These are phyloP conservation scores for Polydesmus complanatus DNA, from an alignment of 2,888 invertebrate genomes.

Conservation along the genomic window DNA sequence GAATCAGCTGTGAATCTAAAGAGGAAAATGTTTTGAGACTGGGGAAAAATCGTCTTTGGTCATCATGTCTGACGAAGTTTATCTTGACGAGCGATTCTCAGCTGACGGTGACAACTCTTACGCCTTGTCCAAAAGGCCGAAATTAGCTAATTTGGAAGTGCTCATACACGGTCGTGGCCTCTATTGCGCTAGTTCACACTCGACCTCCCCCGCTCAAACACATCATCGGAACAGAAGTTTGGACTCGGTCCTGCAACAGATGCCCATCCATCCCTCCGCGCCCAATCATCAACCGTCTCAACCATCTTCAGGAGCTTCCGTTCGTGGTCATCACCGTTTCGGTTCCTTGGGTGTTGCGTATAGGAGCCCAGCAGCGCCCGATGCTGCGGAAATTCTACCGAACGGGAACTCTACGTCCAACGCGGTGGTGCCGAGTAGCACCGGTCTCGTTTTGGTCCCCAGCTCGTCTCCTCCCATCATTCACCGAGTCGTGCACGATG, in stretches of 20 bases:
- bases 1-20: no score
- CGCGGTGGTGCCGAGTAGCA: not conserved
- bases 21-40: no score
- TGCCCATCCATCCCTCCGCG: conserved; percentile 18
- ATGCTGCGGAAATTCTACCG: no score
- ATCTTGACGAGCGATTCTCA: not conserved
- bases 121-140: not conserved
- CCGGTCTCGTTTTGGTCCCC: conserved; percentile 6
- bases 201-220: conserved; percentile 30
- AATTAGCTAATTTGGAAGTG: not conserved
- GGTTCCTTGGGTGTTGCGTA: conserved; percentile 13
- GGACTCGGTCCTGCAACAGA: conserved; percentile 52
- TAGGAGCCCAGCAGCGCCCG: not conserved
- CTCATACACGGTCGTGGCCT: not conserved
- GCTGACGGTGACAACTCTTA: not conserved
- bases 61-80: no score
- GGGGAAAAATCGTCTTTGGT: no score
- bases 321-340: conserved; percentile 7
- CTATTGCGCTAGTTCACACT: not conserved
- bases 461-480: conserved; percentile 23
- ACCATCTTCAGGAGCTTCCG: not conserved
- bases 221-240: conserved; percentile 79
- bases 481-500: conserved; percentile 22
- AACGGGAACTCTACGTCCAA: not conserved
- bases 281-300: not conserved